Conservation (phyloP, 2,797 vertebrate genomes). For the Ataeniobius toweri region DNA sequence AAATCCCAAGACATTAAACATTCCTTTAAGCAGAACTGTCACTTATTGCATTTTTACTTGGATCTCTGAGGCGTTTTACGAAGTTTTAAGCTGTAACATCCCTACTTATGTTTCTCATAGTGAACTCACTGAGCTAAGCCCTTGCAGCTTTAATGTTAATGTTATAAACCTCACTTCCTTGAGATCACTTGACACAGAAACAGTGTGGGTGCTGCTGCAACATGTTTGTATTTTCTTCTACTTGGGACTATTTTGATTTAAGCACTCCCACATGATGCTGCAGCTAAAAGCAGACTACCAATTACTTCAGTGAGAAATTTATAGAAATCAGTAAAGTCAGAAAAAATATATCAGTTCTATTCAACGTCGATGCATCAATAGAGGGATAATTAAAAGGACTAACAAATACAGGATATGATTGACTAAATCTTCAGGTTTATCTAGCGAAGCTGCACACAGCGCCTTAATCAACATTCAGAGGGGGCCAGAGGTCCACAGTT, state of each 20-base stretch:
- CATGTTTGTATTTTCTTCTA: slow-evolving; percentile 5
- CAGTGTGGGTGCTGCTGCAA: slow-evolving; percentile 45
- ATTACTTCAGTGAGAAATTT: slow-evolving; percentile 44
- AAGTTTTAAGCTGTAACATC: slow-evolving; percentile 29
- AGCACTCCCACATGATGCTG: slow-evolving; percentile 49
- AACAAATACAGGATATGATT: slow-evolving; percentile 40
- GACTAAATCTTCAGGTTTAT: slow-evolving; percentile 49
- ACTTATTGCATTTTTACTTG: not conserved
- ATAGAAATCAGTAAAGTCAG: slow-evolving; percentile 20
- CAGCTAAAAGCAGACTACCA: slow-evolving; percentile 44
- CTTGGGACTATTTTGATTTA: slow-evolving; percentile 53
- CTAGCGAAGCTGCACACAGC: slow-evolving; percentile 7
- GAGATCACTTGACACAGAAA: slow-evolving; percentile 45
- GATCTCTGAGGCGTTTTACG: slow-evolving; percentile 29
- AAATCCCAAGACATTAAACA: too few relatives aligned
- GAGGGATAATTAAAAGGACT: slow-evolving; percentile 40
- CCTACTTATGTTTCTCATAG: slow-evolving; percentile 29
- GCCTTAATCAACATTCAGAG: slow-evolving; percentile 68
- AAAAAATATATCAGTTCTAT: slow-evolving; percentile 20
- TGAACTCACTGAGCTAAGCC: slow-evolving; percentile 24
- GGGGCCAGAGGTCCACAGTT: slow-evolving; percentile 71
- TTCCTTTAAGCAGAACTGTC: slow-evolving; percentile 27
- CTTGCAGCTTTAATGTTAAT: slow-evolving; percentile 24
- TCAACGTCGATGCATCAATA: slow-evolving; percentile 31
- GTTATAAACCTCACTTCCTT: slow-evolving; percentile 36